Evolutionary conservation across 2,113 vertebrate species (phyloP).

Genomic region (Triplophysa dalaica): DNA sequence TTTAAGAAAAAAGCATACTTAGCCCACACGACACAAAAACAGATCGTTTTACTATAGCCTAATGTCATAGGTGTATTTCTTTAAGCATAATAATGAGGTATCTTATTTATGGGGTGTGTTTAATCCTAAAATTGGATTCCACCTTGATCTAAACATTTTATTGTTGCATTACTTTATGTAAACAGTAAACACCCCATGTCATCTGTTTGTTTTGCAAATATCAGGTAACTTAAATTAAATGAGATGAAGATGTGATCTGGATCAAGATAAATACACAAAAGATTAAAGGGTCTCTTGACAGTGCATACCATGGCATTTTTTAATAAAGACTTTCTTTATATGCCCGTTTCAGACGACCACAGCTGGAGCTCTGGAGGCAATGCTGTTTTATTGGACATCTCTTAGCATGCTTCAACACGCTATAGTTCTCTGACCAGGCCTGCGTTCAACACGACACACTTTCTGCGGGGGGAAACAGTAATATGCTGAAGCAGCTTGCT

Average conservation of each 20-base stretch:
- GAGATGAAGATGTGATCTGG: slow-evolving; percentile 25
- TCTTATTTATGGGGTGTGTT: too few relatives aligned
- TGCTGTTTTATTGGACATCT: slow-evolving; percentile 32
- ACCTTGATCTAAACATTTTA: neutral
- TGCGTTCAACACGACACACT: slow-evolving; percentile 9
- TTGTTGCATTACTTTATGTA: neutral
- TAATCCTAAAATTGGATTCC: neutral
- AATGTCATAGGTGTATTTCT: too few relatives aligned
- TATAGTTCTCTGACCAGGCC: neutral
- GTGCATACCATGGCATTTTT: slow-evolving; percentile 4
- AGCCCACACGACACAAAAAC: too few relatives aligned
- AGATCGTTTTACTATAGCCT: too few relatives aligned
- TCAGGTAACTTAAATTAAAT: neutral
- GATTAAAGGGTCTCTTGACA: slow-evolving; percentile 6
- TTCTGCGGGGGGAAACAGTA: neutral
- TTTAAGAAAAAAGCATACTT: too few relatives aligned
- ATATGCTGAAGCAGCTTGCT: slow-evolving; percentile 12
- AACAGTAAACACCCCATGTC: slow-evolving; percentile 8
- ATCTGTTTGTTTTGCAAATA: slow-evolving; percentile 1
- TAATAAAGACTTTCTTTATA: slow-evolving; percentile 43
- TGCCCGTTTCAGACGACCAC: neutral
- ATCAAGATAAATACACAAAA: slow-evolving; percentile 31
- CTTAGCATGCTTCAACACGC: slow-evolving; percentile 21
- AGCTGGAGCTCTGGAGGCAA: slow-evolving; percentile 28
- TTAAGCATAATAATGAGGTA: too few relatives aligned